Base-by-base conservation (phyloP, 2,888 invertebrate species). In the Apamea epomidion region DNA sequence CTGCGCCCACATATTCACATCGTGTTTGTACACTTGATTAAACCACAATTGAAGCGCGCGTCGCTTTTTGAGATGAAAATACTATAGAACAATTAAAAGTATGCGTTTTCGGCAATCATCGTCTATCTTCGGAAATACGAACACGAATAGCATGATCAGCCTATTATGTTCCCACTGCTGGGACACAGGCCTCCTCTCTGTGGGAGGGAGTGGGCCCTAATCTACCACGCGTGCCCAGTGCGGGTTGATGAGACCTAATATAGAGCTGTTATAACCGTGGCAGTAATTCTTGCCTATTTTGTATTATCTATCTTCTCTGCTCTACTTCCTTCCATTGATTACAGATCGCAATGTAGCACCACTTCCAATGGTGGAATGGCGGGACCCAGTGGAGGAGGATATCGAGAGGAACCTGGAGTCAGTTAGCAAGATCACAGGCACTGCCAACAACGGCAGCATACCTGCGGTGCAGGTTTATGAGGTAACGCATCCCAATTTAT, bases 351-450 rank as follows among this genome's bases (percentile, higher is more conserved):
- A 74, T 45, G 37, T 92, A 21, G 88, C 94, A 69, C 85, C 92
- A 0, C 87, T 96, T 0, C 97, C 96, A 0, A 96, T 96, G 96
- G 93, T 97, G 69, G 97, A 96, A 81, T 97, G 97, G 97, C 92
- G 97, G 0, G 96, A 97, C 71, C 96, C 96, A 0, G 93, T 96
- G 0, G 96, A 97, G 25, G 97, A 97, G 68, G 96, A 96, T 74
- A 95, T 96, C n/a, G 96, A 97, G 79, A 90, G 96, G 54, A 96
- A 95, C 90, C 87, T 97, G 88, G 97, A 97, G 89, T 91, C 95
- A 0, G 96, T 97, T 54, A 95, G 95, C 91, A 91, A 95, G 58
- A 93, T 96, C 82, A 96, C 97, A 0, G 95, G 96, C 10, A 91
- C 90, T 3, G 90, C 93, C n/a, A 90, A 82, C 42, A 91, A 89